Conservation (phyloP, 1,140 invertebrate species). For the Whitmania pigra region DNA sequence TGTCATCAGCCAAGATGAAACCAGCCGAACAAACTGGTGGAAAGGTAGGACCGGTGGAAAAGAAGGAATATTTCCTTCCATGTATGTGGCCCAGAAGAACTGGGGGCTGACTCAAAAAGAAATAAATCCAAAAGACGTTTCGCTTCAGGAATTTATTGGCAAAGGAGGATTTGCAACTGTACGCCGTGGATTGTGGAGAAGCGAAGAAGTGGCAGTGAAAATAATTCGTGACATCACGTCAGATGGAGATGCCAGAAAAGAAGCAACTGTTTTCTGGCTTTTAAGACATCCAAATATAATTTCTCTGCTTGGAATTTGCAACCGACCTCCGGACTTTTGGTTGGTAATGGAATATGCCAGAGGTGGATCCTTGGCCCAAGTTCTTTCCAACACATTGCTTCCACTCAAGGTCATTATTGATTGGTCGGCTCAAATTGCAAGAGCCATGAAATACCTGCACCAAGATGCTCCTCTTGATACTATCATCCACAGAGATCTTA, state of each 20-base stretch:
- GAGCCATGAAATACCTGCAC: constrained; percentile 26
- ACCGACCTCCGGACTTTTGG: constrained; percentile 30
- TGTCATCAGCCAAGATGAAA: constrained; percentile 9
- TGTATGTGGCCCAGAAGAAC: constrained; percentile 5
- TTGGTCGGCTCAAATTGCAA: constrained; percentile 30
- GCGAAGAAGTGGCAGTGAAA: constrained; percentile 31
- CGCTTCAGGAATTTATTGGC: constrained; percentile 30
- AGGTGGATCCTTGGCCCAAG: constrained; percentile 29
- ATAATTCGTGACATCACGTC: constrained; percentile 29
- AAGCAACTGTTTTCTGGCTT: constrained; percentile 31
- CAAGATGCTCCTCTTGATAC: constrained; percentile 21
- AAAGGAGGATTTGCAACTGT: constrained; percentile 30
- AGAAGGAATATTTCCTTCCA: constrained; percentile 11
- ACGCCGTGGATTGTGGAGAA: constrained; percentile 29
- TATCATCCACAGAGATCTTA: constrained; percentile 26
- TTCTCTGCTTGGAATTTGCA: constrained; percentile 31
- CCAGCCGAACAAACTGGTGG: constrained; percentile 15
- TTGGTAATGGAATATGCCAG: constrained; percentile 31
- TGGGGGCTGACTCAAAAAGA: constrained; percentile 12
- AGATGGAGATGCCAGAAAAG: constrained; percentile 26
- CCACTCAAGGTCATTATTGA: constrained; percentile 27
- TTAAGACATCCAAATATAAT: constrained; percentile 33
- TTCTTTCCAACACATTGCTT: constrained; percentile 27
- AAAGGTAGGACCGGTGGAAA: neutral
- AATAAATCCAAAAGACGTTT: constrained; percentile 28